Base-by-base conservation (phyloP, 2,888 invertebrate genomes). In the Amphipyra berbera region DNA sequence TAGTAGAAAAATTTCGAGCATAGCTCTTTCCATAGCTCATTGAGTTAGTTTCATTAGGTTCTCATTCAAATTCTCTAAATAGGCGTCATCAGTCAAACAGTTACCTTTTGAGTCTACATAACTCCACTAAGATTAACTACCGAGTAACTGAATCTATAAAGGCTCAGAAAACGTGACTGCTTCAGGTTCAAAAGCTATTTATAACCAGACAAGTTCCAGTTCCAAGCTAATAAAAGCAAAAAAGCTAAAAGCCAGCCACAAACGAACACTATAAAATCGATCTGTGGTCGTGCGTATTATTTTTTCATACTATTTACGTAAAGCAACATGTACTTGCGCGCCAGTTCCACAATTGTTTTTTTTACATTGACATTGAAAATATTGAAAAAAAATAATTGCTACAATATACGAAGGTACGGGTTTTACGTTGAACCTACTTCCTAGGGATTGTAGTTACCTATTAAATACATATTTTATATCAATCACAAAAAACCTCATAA, bases 331-430 rank as follows among this genome's bases (percentile, higher is more conserved):
- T 37, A 50, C 33, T 38, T 8, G 21, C 8, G 35, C 35, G 38
- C 1, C 13, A 38, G n/a, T 8, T 27, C n/a, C 9, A 60, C 7
- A 41, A 35, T 62, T 15, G 27, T 52, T 41, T 12, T 15, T 58
- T 54, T 50, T 35, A 44, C 38, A 40, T n/a, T 57, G 68, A 44
- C 50, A 68, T 73, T 73, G 58, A 73, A 66, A 56, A 47, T 47
- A 35, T 47, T 35, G 10, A 14, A 27, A 63, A 35, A 50, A 50
- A 56, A 66, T 21, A 49, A 30, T 7, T 30, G 30, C 6, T 30
- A 30, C 30, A 21, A 21, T 21, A 21, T 21, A 15, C 14, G 14
- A n/a, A 15, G 41, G 14, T 42, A 47, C 21, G 46, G 21, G 21
- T 38, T 68, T 47, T 15, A 21, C 13, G 0, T 50, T 14, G 3